Evolutionary conservation across 2,888 invertebrate genomes (phyloP).

Genomic region (Harmothoe impar): DNA sequence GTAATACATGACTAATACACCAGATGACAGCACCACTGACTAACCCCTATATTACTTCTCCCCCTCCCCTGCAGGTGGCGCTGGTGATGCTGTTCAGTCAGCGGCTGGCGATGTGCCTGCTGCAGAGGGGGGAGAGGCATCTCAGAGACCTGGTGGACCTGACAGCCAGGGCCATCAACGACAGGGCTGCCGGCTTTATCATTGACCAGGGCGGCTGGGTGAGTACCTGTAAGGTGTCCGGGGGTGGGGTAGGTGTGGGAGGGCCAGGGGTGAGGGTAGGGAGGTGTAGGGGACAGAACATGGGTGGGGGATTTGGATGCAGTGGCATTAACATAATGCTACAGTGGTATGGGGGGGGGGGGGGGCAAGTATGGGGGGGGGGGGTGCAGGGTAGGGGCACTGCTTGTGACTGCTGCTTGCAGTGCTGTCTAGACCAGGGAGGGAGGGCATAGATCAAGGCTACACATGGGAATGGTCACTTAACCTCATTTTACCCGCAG

Average conservation of each 20-base stretch:
- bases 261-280: background rate
- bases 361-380: background rate
- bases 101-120: slow-evolving; percentile 72
- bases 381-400: background rate
- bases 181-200: slow-evolving; percentile 75
- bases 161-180: slow-evolving; percentile 74
- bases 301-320: background rate
- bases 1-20: background rate
- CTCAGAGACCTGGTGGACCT: slow-evolving; percentile 73
- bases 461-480: background rate
- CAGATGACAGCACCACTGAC: background rate
- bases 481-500: too few relatives aligned
- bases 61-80: slow-evolving; percentile 71
- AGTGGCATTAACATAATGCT: slow-evolving; percentile 11
- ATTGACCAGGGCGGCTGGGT: slow-evolving; percentile 78
- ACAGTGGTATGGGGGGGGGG: background rate
- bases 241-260: background rate
- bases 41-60: background rate
- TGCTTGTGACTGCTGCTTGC: background rate
- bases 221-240: slow-evolving; percentile 58
- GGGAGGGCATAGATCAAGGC: background rate
- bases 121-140: slow-evolving; percentile 71
- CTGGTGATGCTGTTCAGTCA: slow-evolving; percentile 75
- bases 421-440: background rate
- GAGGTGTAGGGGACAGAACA: background rate